Evolutionary conservation across 2,113 vertebrate species (phyloP).

Genomic region (Gavia stellata): DNA sequence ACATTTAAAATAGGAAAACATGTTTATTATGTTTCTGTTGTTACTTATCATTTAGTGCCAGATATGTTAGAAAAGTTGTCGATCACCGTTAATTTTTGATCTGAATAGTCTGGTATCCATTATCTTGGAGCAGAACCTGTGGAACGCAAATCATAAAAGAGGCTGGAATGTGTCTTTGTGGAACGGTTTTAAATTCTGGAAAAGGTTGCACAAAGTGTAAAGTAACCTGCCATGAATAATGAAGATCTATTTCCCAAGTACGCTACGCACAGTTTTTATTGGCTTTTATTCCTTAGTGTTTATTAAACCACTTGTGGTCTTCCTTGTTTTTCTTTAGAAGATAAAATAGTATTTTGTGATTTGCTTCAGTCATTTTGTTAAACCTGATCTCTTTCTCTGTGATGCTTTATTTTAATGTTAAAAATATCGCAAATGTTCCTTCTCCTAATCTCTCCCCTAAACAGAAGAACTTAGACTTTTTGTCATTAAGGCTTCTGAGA

Average conservation of each 20-base stretch:
- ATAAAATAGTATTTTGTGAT: neutral
- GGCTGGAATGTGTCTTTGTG: neutral
- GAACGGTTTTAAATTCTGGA: neutral
- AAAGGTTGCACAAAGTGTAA: neutral
- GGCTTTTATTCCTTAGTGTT: neutral
- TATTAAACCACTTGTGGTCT: neutral
- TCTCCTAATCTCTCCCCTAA: neutral
- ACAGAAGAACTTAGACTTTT: neutral
- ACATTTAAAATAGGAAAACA: neutral
- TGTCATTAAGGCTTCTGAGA: neutral
- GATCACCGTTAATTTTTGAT: neutral
- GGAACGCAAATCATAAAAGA: neutral
- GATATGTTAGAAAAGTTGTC: neutral
- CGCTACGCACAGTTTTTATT: neutral
- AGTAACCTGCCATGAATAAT: neutral
- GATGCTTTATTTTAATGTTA: neutral
- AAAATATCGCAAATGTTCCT: neutral
- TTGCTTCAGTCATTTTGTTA: neutral
- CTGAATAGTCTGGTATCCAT: neutral
- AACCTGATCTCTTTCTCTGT: neutral
- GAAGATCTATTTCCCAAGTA: neutral
- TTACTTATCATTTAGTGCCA: neutral
- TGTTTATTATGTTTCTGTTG: neutral
- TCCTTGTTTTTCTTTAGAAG: neutral
- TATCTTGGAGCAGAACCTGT: constrained; percentile 25